Conservation (phyloP, 2,113 vertebrate species). For the Copsychus sechellarum region DNA sequence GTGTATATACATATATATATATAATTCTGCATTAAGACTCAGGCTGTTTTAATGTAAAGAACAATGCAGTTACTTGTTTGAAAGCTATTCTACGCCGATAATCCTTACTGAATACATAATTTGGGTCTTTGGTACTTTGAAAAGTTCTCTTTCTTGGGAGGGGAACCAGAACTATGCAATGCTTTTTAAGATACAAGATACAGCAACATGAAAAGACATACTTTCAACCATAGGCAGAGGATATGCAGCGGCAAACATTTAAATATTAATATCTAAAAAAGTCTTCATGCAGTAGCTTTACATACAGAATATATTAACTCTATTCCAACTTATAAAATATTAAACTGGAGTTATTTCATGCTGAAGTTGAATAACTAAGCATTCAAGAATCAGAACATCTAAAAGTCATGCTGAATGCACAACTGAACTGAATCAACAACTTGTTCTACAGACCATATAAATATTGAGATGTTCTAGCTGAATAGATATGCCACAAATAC, state of each 20-base stretch:
- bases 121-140: not conserved
- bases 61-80: not conserved
- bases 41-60: not conserved
- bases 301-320: not conserved
- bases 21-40: not conserved
- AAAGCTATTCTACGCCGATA: not conserved
- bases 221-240: not conserved
- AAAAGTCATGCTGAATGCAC: not conserved
- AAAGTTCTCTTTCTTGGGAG: not conserved
- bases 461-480: not conserved
- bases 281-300: not conserved
- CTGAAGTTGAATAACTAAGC: not conserved
- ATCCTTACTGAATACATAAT: not conserved
- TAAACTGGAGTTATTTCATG: not conserved
- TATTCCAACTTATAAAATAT: not conserved
- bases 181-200: not conserved
- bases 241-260: not conserved
- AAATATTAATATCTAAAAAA: not conserved
- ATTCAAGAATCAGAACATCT: not conserved
- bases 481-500: not conserved
- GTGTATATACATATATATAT: no score
- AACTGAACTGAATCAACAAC: not conserved
- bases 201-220: not conserved
- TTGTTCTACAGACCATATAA: not conserved
- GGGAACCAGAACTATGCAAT: not conserved